Conservation (phyloP, 2,113 vertebrate species). For the Piaya cayana region DNA sequence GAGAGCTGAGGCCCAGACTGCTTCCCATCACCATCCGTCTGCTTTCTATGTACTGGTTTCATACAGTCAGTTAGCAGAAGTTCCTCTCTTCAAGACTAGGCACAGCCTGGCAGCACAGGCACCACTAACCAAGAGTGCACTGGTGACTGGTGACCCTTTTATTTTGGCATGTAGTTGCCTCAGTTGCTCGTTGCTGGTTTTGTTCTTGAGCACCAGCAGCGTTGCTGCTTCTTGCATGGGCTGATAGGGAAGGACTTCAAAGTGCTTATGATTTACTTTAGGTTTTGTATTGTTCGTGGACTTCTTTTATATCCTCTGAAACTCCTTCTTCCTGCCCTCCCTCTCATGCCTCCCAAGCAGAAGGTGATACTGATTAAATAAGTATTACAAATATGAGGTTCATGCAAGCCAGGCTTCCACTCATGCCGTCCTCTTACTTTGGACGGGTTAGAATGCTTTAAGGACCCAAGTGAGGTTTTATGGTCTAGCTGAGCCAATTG, state of each 20-base stretch:
- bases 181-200: not conserved
- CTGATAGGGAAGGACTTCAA: not conserved
- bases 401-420: not conserved
- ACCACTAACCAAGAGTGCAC: rapidly evolving
- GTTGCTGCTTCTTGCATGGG: not conserved
- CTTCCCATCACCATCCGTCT: not conserved
- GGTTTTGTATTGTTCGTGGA: not conserved
- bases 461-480: not conserved
- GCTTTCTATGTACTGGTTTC: not conserved
- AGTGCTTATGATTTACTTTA: not conserved
- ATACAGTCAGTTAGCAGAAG: not conserved
- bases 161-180: not conserved
- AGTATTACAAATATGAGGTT: not conserved
- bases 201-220: not conserved
- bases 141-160: not conserved
- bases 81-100: not conserved
- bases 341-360: not conserved
- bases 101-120: not conserved
- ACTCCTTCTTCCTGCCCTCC: not conserved
- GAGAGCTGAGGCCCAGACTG: not conserved
- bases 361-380: not conserved
- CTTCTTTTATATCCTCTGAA: not conserved
- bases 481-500: not conserved
- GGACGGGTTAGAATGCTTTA: not conserved
- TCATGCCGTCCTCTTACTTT: not conserved